Evolutionary conservation across 2,113 vertebrate genomes (phyloP), one percentile per base, ranked within the genome.

Genomic region (Pelvicachromis taeniatus): DNA sequence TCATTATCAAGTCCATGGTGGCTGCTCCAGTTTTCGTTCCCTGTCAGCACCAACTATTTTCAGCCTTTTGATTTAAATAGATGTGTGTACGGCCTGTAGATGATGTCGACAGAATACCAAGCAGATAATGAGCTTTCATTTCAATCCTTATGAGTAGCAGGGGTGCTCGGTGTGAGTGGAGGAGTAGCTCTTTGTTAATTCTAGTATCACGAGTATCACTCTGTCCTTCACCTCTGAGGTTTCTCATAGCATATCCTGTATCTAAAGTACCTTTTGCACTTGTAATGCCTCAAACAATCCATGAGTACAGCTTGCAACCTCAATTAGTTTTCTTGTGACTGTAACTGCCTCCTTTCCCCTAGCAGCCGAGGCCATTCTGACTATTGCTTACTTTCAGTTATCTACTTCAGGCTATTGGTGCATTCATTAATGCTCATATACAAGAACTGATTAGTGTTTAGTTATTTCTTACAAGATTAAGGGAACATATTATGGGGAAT

Each of bases 21-120:
- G 89, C 87, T 91, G 92, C 93, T 92, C 93, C 89, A 92, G 90
- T 95, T 92, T 73, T 85, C 87, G 58, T 75, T 90, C 78, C 82
- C 81, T 77, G 78, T 88, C 83, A 86, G 9, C 82, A 70, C 56
- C 83, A 61, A 56, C 89, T 92, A 89, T 91, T 91, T 88, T 83
- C 88, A 88, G 85, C 83, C 56, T 77, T 85, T 85, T 93, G 75
- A 93, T 90, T 77, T 82, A 78, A 53, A 78, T 81, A 78, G 83
- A 87, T 33, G 83, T 81, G 61, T 45, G 31, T 70, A 52, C 1
- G 6, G 26, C 16, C 58, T 65, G 79, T 26, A 12, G 75, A 40
- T 26, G 2, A 53, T 80, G 85, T 68, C 21, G 6, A 65, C 80
- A n/a, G 84, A 91, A 89, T 84, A 87, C 38, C 9, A 78, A 87